phyloP scores from a whole-genome alignment of 1,140 invertebrate species.

The Bombus haemorrhoidalis region DNA sequence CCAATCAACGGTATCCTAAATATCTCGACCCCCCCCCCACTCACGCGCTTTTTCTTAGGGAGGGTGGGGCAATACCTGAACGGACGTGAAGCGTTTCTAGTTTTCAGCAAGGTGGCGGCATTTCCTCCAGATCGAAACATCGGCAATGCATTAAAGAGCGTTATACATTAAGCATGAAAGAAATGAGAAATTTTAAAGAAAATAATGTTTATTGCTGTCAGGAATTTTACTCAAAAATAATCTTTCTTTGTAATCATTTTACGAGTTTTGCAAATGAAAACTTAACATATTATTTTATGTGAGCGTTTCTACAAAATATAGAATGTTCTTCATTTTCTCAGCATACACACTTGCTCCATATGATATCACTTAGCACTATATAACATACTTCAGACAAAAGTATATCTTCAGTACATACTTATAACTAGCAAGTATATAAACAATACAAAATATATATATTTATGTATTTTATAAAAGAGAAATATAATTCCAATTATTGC shows the following conservation, averaged over 20 bases:
- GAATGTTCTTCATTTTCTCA: neutral
- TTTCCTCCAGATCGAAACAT: neutral
- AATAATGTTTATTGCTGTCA: neutral
- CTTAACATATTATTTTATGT: no score
- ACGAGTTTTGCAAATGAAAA: neutral
- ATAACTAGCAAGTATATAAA: neutral
- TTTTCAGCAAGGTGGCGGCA: neutral
- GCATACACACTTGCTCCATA: neutral
- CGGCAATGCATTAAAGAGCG: neutral
- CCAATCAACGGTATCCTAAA: neutral
- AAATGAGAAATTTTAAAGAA: neutral
- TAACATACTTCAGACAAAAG: neutral
- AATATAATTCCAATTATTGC: neutral
- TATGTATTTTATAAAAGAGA: neutral
- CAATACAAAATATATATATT: neutral
- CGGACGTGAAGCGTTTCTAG: neutral
- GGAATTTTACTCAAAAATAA: neutral
- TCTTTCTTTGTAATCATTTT: neutral
- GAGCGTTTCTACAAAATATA: neutral
- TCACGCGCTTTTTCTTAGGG: neutral
- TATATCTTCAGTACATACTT: neutral
- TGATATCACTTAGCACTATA: no score
- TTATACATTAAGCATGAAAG: neutral
- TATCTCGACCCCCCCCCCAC: neutral
- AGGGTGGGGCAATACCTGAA: neutral